Conservation (phyloP, 2,113 vertebrate species). For the Phalacrocorax carbo region DNA sequence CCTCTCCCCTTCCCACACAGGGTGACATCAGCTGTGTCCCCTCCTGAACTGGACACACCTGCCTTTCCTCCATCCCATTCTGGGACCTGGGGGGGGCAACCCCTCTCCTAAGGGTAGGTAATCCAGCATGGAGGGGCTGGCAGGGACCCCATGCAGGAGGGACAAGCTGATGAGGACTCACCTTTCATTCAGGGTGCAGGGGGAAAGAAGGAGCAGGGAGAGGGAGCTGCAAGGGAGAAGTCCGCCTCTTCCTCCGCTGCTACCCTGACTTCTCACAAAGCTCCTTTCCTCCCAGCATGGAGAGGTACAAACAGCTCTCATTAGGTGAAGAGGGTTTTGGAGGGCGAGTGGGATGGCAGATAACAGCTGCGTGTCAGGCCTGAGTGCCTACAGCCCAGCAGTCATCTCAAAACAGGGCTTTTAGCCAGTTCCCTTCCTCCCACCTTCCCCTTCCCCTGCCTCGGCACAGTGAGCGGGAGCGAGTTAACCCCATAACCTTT, state of each 20-base stretch:
- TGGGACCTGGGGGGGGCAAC: not conserved
- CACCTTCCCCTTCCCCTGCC: not conserved
- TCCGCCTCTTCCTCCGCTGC: not conserved
- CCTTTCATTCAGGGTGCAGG: not conserved
- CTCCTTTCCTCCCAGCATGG: not conserved
- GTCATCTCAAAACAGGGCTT: not conserved
- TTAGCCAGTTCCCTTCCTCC: not conserved
- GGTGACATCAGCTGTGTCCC: not conserved
- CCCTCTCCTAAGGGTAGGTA: not conserved
- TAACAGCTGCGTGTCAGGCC: not conserved
- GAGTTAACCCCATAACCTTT: not conserved
- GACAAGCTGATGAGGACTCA: not conserved
- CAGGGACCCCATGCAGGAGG: accelerated
- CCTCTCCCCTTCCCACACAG: accelerated
- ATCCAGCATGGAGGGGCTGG: not conserved
- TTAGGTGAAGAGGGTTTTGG: not conserved
- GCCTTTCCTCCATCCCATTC: not conserved
- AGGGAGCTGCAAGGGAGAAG: not conserved
- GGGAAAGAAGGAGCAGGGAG: not conserved
- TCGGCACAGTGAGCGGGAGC: not conserved
- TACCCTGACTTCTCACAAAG: not conserved
- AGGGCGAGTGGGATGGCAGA: not conserved
- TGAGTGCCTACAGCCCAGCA: not conserved
- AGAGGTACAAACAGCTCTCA: not conserved
- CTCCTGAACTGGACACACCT: not conserved